Conservation (phyloP, 1,140 invertebrate species). For the Zeugodacus cucurbitae region DNA sequence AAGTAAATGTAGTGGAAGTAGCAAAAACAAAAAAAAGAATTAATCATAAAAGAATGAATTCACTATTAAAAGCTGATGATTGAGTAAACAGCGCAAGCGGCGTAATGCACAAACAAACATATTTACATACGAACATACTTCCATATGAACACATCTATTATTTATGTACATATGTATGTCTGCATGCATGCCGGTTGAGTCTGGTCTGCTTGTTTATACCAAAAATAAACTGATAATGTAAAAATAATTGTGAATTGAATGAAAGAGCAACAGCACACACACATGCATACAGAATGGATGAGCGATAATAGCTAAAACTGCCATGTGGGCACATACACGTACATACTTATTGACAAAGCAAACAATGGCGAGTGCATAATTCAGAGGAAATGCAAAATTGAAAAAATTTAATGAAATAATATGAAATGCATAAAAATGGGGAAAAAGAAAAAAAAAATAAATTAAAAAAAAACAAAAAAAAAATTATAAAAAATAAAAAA, state of each 20-base stretch:
- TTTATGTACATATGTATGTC: background rate
- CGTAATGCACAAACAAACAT: background rate
- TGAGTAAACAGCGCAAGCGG: background rate
- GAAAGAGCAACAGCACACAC: background rate
- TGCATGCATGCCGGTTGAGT: background rate
- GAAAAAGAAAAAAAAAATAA: background rate
- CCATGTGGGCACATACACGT: background rate
- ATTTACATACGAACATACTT: background rate
- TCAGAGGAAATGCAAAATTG: background rate
- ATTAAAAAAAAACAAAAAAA: background rate
- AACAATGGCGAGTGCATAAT: background rate
- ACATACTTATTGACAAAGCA: background rate
- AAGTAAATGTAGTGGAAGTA: background rate
- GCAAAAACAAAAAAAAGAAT: background rate
- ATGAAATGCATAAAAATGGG: background rate
- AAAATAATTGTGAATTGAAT: conserved; percentile 24
- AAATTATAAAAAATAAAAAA: background rate
- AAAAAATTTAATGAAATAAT: background rate
- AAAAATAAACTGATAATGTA: conserved; percentile 29
- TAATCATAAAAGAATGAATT: conserved; percentile 17
- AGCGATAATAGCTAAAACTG: conserved; percentile 24
- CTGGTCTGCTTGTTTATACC: background rate
- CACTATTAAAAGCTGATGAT: conserved; percentile 1
- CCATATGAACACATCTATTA: background rate
- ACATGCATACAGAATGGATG: background rate